Percentiles rank a stretch among this genome's conserved stretches.
These are phyloP conservation scores for Bactericera cockerelli DNA, from an alignment of 1,140 invertebrate genomes.

Conservation along the genomic window DNA sequence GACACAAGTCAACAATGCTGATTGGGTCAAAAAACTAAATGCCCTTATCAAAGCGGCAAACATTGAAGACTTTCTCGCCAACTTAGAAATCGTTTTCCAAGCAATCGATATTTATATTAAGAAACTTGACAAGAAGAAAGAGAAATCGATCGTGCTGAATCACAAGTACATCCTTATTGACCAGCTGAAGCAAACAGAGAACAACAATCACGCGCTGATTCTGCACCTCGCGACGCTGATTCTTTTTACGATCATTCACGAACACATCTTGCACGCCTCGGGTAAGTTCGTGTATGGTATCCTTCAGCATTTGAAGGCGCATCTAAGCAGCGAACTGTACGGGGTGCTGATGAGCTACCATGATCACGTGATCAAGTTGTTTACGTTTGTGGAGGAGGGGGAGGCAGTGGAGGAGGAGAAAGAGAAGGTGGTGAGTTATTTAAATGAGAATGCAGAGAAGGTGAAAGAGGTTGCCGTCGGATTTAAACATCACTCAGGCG, in stretches of 20 bases:
- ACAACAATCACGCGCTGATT: not conserved
- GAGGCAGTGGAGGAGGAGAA: not conserved
- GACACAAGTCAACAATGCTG: not conserved
- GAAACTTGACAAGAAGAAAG: conserved; percentile 4
- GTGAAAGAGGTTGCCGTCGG: not conserved
- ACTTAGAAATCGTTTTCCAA: conserved; percentile 2
- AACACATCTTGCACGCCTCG: not conserved
- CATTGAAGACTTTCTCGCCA: not conserved
- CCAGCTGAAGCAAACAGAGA: not conserved
- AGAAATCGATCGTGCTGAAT: not conserved
- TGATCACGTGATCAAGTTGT: conserved; percentile 7
- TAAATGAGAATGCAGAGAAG: not conserved
- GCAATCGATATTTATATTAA: conserved; percentile 7
- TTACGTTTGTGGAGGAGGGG: conserved; percentile 3
- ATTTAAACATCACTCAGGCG: not conserved
- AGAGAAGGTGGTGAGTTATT: not conserved
- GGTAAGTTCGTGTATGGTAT: conserved; percentile 1
- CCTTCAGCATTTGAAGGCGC: not conserved
- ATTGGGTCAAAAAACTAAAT: not conserved
- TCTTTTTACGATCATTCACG: conserved; percentile 2
- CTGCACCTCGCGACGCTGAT: not conserved
- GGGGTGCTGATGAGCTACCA: not conserved
- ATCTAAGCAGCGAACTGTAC: not conserved
- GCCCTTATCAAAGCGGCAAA: not conserved
- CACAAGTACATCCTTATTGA: conserved; percentile 1